Conservation (phyloP, 1,140 invertebrate species). For the Globodera ellingtonae region DNA sequence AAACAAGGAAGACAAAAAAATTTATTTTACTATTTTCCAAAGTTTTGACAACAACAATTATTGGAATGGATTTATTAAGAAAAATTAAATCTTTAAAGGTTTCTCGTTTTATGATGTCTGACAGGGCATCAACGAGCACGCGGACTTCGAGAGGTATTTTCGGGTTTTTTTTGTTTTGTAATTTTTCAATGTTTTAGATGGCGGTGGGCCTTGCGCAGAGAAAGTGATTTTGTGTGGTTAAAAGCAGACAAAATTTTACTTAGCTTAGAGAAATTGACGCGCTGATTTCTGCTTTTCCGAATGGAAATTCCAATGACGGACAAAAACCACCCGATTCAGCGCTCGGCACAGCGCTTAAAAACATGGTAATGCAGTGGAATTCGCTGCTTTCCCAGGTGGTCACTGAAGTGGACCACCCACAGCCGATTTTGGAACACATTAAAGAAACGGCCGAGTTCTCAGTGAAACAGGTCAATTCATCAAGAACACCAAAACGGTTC, state of each 20-base stretch:
- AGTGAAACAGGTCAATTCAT: constrained; percentile 32
- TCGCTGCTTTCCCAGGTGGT: constrained; percentile 35
- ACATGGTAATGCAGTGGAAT: constrained; percentile 46
- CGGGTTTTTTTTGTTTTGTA: constrained; percentile 3
- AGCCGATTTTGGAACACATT: constrained; percentile 42
- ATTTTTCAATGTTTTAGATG: constrained; percentile 1
- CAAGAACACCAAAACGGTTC: neutral
- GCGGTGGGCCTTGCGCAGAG: neutral
- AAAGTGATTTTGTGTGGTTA: neutral
- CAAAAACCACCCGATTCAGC: constrained; percentile 25
- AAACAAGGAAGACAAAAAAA: neutral
- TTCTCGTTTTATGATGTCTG: constrained; percentile 6
- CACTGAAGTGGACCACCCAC: constrained; percentile 32
- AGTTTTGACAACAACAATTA: neutral
- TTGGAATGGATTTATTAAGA: neutral
- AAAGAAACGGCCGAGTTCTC: constrained; percentile 49
- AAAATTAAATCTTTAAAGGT: neutral
- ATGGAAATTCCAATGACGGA: constrained; percentile 15
- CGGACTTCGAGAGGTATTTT: neutral
- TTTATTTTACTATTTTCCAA: neutral
- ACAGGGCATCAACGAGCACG: neutral
- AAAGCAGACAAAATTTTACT: neutral
- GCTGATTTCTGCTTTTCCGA: constrained; percentile 15
- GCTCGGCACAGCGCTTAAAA: constrained; percentile 39
- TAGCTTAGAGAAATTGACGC: neutral